phyloP scores from a whole-genome alignment of 1,140 invertebrate genomes.

The Sycophaga agraensis region DNA sequence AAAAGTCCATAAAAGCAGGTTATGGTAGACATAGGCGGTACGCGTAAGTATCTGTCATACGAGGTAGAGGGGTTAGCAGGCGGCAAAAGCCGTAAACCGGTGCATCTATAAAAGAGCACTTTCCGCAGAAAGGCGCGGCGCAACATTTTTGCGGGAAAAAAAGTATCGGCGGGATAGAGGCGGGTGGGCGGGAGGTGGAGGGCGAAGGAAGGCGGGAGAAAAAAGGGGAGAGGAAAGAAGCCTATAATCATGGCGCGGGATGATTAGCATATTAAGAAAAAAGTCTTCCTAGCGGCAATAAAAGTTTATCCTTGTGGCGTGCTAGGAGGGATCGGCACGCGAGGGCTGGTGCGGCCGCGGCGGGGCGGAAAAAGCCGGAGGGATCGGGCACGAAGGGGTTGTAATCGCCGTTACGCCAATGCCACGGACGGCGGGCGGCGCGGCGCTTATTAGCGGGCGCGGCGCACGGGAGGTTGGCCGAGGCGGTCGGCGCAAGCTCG shows the following conservation, averaged over 20 bases:
- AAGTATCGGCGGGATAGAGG: too few relatives aligned
- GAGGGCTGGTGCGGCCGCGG: not conserved
- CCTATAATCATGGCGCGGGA: not conserved
- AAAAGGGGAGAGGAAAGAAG: not conserved
- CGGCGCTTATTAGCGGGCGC: constrained; percentile 1
- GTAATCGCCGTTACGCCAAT: constrained; percentile 32
- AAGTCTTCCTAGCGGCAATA: constrained; percentile 5
- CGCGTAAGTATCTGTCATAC: too few relatives aligned
- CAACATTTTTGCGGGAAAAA: too few relatives aligned
- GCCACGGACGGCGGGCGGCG: constrained; percentile 4
- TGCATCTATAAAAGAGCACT: too few relatives aligned
- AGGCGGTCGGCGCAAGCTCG: not conserved
- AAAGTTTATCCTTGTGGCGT: constrained; percentile 1
- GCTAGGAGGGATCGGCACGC: not conserved
- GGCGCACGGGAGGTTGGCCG: not conserved
- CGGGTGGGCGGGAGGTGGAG: too few relatives aligned
- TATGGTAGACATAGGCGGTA: too few relatives aligned
- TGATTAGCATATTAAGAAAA: constrained; percentile 13
- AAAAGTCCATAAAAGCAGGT: too few relatives aligned
- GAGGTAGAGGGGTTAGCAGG: too few relatives aligned
- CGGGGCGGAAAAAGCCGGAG: not conserved
- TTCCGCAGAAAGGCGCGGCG: too few relatives aligned
- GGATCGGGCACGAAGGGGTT: constrained; percentile 24
- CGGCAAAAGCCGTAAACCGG: too few relatives aligned
- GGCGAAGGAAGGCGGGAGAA: too few relatives aligned